Evolutionary conservation across 2,797 vertebrate species (phyloP), one percentile per base, ranked within the genome.

Genomic region (Argya squamiceps): DNA sequence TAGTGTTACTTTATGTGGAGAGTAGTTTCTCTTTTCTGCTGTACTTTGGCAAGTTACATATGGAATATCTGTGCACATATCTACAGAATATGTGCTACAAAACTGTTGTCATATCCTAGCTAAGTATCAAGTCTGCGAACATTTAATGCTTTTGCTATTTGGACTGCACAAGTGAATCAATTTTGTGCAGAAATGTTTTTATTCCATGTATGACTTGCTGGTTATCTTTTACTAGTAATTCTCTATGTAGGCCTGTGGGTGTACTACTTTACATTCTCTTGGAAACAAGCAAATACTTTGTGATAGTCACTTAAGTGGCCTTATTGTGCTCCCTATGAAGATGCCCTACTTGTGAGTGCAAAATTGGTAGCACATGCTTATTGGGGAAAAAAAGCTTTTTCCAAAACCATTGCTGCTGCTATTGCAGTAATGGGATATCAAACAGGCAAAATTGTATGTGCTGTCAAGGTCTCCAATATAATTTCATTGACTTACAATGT

Each of bases 401-500:
- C 93, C 79, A 44, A 87, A 96, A 88, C 56, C 56, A 39, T 90
- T 92, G 89, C 60, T 13, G 82, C 76, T 89, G 87, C 81, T 93
- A 43, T 92, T 97, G 91, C 59, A 81, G 79, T 97, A 98, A 97
- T 94, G 78, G 95, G 97, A 78, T 89, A 96, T 97, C 96, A 98
- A 97, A 96, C 90, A 95, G 96, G 97, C 84, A 97, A 98, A 98
- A 98, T 76, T 96, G 93, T 93, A 96, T 74, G 80, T 97, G 96
- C 97, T 96, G 96, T 97, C 96, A 97, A 70, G 97, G 93, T 65
- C 94, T 96, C 93, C 92, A 93, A 96, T 97, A 96, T 96, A 97
- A 97, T 98, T 98, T 97, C 92, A 97, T 97, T 97, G 97, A 97
- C 92, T 97, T 97, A 73, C 52, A 94, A 53, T 93, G 84, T 89